Conservation (phyloP, 1,140 invertebrate genomes). For the Hypsibius dujardini region DNA sequence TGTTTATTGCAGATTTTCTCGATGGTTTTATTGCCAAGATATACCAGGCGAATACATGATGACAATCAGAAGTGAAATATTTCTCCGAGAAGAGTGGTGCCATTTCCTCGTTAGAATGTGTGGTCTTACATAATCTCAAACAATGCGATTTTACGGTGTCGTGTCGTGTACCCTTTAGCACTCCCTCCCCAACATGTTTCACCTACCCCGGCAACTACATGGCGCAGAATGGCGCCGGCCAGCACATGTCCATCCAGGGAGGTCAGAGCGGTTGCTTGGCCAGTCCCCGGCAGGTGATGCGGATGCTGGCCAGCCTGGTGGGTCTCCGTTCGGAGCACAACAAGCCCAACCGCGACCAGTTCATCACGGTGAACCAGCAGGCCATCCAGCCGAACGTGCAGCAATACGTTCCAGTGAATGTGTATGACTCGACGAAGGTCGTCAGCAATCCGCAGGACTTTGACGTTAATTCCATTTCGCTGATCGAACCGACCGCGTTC, state of each 20-base stretch:
- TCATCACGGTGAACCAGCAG: not conserved
- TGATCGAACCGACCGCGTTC: not conserved
- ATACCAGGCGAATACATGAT: no score
- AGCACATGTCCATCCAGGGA: constrained; percentile 3
- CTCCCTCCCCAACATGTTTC: constrained; percentile 15
- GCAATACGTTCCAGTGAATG: not conserved
- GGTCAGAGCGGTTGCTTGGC: not conserved
- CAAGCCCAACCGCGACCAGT: constrained; percentile 11
- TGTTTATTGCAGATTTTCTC: no score
- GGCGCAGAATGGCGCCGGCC: not conserved
- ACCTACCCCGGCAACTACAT: not conserved
- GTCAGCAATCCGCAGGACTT: not conserved
- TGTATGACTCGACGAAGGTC: not conserved
- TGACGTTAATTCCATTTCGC: constrained; percentile 2
- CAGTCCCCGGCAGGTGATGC: not conserved
- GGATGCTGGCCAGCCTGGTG: constrained; percentile 5
- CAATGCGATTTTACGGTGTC: no score
- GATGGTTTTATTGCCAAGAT: no score
- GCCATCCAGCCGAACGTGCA: not conserved
- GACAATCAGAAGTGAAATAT: no score
- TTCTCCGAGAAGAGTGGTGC: no score
- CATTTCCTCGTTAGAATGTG: not conserved
- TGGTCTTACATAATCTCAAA: no score
- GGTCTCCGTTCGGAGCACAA: constrained; percentile 14
- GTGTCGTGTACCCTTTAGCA: no score